A percentile compares a stretch with the other conserved stretches of the same genome.
These are phyloP conservation scores for Dipodomys merriami DNA, from an alignment of 2,113 vertebrate genomes.

Conservation along the genomic window DNA sequence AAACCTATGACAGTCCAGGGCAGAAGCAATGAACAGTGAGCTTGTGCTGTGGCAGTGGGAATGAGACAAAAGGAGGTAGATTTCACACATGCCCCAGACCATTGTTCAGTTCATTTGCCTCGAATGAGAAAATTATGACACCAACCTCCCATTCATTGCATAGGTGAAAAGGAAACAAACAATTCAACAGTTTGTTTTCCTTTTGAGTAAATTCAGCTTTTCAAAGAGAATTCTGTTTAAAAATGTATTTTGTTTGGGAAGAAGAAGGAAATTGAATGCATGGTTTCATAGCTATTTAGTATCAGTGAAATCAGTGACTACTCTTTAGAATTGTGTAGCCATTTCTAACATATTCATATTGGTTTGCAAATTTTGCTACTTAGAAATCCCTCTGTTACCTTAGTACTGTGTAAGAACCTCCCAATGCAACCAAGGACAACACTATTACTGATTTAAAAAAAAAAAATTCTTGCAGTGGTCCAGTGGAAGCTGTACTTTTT, in stretches of 20 bases:
- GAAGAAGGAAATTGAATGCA: constrained; percentile 1
- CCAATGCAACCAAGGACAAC: neutral
- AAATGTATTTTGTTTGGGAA: neutral
- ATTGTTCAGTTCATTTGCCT: neutral
- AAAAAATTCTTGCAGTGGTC: too few relatives aligned
- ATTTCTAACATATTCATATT: neutral
- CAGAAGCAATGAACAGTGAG: neutral
- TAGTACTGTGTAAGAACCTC: neutral
- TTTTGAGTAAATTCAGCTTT: neutral
- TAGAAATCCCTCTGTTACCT: neutral
- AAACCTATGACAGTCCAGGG: too few relatives aligned
- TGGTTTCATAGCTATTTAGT: neutral
- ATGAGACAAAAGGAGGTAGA: neutral
- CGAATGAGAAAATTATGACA: neutral
- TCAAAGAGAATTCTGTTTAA: constrained; percentile 2
- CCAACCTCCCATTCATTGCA: neutral
- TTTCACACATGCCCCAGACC: neutral
- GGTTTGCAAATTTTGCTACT: neutral
- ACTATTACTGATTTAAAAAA: neutral
- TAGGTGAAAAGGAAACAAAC: constrained; percentile 50
- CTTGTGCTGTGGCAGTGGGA: neutral
- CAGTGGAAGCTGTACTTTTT: neutral
- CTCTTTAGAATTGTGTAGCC: neutral
- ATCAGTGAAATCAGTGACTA: neutral
- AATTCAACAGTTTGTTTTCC: neutral